Base-by-base conservation (phyloP, 2,113 vertebrate genomes). In the Chrysochloris asiatica region DNA sequence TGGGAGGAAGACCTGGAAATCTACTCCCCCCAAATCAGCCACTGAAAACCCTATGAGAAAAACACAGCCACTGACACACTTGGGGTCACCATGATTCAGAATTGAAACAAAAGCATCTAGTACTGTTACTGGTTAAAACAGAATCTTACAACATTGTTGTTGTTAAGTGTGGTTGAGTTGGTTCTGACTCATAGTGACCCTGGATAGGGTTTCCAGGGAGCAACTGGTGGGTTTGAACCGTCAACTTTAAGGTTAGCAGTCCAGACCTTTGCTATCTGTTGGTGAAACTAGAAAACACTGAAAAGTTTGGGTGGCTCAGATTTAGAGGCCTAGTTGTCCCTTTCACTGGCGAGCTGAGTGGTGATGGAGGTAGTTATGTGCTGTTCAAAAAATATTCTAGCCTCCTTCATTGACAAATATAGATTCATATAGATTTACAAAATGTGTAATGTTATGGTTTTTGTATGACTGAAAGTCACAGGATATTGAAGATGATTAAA, bases 401-500 rank as follows among this genome's bases (percentile, higher is more conserved):
- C 69, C 43, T 83, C 69, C 11, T 88, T 94, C 10, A 14, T 52
- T 94, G 48, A 90, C 17, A 91, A 73, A 91, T 28, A 50, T 0
- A 61, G 9, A 14, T 96, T 88, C 24, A n/a, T 38, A 93, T 59
- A 83, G 76, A 69, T 36, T 38, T 67, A 19, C 80, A 92, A n/a
- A 84, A 83, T 52, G 43, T 72, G 33, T 38, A 79, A 52, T 81
- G 41, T 67, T 65, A 83, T 21, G 36, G 12, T 54, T 79, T 63
- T 71, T 78, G 63, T 61, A 79, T 54, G 22, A 71, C 41, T 52
- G 2, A 72, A 93, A 93, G 19, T 47, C 45, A 2, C 26, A 85
- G 85, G 92, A 81, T 54, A 56, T 63, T n/a, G 79, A 72, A 93
- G 45, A 83, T 16, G 11, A 94, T 86, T 6, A 41, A 89, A 88